Evolutionary conservation across 1,140 invertebrate species (phyloP), one percentile per base, ranked within the genome.

Genomic region (Euschistus heros): DNA sequence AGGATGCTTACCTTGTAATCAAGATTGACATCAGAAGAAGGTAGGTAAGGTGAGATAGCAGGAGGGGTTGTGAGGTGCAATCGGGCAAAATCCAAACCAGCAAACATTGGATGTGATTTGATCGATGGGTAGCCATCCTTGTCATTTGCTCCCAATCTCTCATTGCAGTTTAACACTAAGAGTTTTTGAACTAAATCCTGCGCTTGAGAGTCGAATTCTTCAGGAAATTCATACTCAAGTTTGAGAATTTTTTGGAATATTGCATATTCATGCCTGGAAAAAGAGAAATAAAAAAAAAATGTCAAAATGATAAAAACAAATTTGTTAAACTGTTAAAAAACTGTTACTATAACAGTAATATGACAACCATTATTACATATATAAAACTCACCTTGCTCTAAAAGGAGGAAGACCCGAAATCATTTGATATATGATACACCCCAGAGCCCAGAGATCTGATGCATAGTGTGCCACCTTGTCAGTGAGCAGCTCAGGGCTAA

Each of bases 351-450:
- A 50, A 33, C 63, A 57, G n/a, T 26, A 33, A 44, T 24, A 57
- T 26, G 24, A 57, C 7, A 15, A 24, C 5, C 10, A 6, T 26
- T 24, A 27, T 3, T 6, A 18, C 7, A 57, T 8, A 15, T 2
- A 10, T 3, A 57, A 57, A 57, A 27, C 54, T 57, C 6, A 84
- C 81, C 77, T 81, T 47, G 88, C 91, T 68, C 88, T 81, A 78
- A 99, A 99, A 0, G 96, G 95, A 30, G 92, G 91, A 70, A 89
- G 72, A 5, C 95, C 94, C 10, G 92, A 85, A 24, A 97, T 84
- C 89, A 99, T 95, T 79, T 99, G 96, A 77, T 94, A 99, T 52
- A 99, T 79, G 66, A 99, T 96, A 76, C 95, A 98, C 6, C 95
- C 97, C 30, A 97, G 79, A 0, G 96, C 96, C 97, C 97, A 99